These are phyloP conservation scores for Passerina amoena DNA, from an alignment of 2,113 vertebrate species.

Conservation along the genomic window DNA sequence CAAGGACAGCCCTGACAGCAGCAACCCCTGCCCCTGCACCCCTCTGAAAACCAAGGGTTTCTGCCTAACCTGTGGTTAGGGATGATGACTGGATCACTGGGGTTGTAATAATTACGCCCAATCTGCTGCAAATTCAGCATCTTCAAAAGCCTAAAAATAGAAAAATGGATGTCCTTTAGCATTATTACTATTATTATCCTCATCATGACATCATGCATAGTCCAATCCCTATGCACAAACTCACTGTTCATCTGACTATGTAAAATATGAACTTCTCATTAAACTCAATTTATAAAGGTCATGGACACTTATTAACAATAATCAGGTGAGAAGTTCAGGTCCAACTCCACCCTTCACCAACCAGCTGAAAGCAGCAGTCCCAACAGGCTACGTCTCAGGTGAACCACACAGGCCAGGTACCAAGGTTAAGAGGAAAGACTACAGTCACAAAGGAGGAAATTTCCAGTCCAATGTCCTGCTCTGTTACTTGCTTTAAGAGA, in stretches of 20 bases:
- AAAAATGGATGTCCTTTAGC: background rate
- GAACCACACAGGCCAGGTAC: background rate
- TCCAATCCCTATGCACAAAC: background rate
- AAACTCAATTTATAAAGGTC: background rate
- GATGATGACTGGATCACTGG: slow-evolving; percentile 84
- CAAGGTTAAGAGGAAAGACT: background rate
- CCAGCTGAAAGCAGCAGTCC: background rate
- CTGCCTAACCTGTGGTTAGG: slow-evolving; percentile 85
- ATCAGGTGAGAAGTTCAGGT: background rate
- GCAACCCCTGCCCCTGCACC: background rate
- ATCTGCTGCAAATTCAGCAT: slow-evolving; percentile 94
- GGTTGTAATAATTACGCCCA: slow-evolving; percentile 93
- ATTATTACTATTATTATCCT: background rate
- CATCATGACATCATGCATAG: background rate
- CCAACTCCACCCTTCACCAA: background rate
- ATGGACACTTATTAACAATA: background rate
- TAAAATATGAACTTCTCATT: background rate
- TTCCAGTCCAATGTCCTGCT: background rate
- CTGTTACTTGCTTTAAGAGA: background rate
- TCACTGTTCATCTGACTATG: background rate
- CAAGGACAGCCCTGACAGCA: background rate
- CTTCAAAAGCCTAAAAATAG: slow-evolving; percentile 83
- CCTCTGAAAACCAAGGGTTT: background rate
- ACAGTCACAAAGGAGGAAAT: background rate
- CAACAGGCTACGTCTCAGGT: background rate